Percentiles rank a stretch among this genome's conserved stretches.
These are phyloP conservation scores for Taphrorychus bicolor DNA, from an alignment of 2,888 invertebrate species.

Conservation along the genomic window DNA sequence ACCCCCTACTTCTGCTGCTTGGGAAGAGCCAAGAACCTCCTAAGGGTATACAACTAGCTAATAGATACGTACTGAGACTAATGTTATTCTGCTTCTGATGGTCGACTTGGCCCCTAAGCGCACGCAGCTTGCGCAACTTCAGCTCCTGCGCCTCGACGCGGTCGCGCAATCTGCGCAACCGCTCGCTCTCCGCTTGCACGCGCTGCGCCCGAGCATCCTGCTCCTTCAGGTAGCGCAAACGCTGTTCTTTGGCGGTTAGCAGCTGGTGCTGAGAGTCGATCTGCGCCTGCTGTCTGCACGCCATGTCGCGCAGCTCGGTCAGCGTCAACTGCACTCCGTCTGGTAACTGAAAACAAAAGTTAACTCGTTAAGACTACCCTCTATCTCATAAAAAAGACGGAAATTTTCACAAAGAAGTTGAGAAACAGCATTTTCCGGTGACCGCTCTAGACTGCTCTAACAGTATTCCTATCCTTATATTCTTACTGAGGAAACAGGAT, in stretches of 20 bases:
- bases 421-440: too few relatives aligned
- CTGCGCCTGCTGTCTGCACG: slow-evolving; percentile 96
- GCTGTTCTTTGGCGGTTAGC: slow-evolving; percentile 91
- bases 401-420: too few relatives aligned
- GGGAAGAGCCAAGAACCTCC: too few relatives aligned
- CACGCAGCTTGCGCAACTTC: slow-evolving; percentile 89
- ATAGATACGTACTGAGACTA: slow-evolving; percentile 86
- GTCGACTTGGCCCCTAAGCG: slow-evolving; percentile 92
- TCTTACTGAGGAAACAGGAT: too few relatives aligned
- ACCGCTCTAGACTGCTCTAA: too few relatives aligned
- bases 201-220: slow-evolving; percentile 83
- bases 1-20: too few relatives aligned
- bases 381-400: too few relatives aligned
- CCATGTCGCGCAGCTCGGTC: slow-evolving; percentile 98
- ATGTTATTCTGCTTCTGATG: slow-evolving; percentile 91
- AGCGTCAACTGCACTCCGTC: slow-evolving; percentile 91
- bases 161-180: slow-evolving; percentile 85
- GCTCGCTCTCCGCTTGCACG: slow-evolving; percentile 87
- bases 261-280: slow-evolving; percentile 94
- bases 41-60: too few relatives aligned
- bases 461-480: too few relatives aligned
- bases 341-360: slow-evolving; percentile 71
- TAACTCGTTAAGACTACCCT: not conserved
- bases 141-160: slow-evolving; percentile 94
- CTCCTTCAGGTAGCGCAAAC: slow-evolving; percentile 92